Evolutionary conservation across 2,888 invertebrate genomes (phyloP).

Genomic region (Tenthredo notha): DNA sequence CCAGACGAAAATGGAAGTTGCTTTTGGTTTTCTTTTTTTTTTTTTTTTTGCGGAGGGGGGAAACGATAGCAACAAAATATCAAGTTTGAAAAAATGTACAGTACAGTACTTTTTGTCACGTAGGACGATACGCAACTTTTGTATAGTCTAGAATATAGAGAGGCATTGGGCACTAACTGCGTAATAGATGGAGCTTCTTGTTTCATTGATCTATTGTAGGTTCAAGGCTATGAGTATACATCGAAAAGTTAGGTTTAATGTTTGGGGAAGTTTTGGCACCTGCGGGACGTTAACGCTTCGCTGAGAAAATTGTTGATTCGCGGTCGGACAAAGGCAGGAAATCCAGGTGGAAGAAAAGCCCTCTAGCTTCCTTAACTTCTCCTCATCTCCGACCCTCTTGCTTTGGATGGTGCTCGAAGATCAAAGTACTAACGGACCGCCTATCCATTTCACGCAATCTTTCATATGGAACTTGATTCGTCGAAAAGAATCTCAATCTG

Average conservation of each 20-base stretch:
- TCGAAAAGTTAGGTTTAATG: slow-evolving; percentile 1
- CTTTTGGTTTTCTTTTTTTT: not conserved
- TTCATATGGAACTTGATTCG: slow-evolving; percentile 40
- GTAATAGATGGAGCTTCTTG: not conserved
- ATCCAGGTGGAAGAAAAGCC: slow-evolving; percentile 51
- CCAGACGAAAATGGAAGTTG: not conserved
- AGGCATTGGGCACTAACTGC: not conserved
- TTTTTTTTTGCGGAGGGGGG: not conserved
- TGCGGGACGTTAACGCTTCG: slow-evolving; percentile 40
- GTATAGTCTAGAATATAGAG: not conserved
- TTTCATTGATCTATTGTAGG: not conserved
- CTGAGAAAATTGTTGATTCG: slow-evolving; percentile 43
- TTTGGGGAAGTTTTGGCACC: slow-evolving; percentile 44
- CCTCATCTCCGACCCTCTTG: slow-evolving; percentile 25
- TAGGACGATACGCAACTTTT: not conserved
- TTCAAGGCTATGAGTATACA: not conserved
- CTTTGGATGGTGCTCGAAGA: slow-evolving; percentile 9
- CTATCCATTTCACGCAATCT: slow-evolving; percentile 40
- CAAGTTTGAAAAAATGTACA: not conserved
- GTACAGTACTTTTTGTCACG: not conserved
- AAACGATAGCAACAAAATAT: not conserved
- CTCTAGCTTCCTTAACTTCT: slow-evolving; percentile 34
- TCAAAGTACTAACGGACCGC: slow-evolving; percentile 42
- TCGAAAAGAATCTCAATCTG: not conserved
- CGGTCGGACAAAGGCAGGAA: slow-evolving; percentile 22